Conservation (phyloP, 2,797 vertebrate genomes). For the Danio tinwini region DNA sequence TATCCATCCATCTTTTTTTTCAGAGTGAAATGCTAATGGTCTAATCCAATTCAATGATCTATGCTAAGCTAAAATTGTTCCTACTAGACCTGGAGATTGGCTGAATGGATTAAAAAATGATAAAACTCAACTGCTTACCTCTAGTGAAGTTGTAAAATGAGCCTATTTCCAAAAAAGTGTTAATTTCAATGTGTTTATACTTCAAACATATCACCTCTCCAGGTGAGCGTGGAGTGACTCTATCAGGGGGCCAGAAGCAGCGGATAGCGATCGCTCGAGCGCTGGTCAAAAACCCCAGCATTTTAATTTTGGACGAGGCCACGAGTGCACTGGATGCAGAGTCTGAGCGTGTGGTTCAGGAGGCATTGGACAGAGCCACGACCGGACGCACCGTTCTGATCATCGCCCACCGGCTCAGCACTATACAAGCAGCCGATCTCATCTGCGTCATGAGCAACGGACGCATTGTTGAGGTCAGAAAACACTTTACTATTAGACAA, state of each 20-base stretch:
- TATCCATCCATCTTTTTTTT: no score
- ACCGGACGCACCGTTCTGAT: constrained; percentile 91
- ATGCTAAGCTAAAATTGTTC: no score
- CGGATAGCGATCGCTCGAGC: constrained; percentile 93
- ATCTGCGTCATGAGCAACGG: constrained; percentile 91
- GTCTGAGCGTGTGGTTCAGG: constrained; percentile 90
- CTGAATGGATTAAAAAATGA: no score
- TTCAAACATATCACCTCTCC: neutral
- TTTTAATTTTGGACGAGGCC: constrained; percentile 93
- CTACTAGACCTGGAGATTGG: no score
- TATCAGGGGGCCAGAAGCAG: constrained; percentile 97
- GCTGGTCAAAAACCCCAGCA: constrained; percentile 87
- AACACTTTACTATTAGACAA: neutral
- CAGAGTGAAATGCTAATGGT: no score
- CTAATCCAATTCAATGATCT: no score
- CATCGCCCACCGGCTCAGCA: constrained; percentile 95
- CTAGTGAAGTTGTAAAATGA: no score
- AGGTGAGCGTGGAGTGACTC: constrained; percentile 90
- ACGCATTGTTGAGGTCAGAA: constrained; percentile 87
- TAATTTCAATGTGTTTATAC: neutral
- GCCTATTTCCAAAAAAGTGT: neutral
- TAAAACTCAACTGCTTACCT: no score
- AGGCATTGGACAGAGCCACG: constrained; percentile 88
- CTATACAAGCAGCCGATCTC: constrained; percentile 86
- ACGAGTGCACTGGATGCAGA: constrained; percentile 92